These are phyloP conservation scores for Myotis brandtii DNA, from an alignment of 2,113 vertebrate genomes.

Conservation along the genomic window DNA sequence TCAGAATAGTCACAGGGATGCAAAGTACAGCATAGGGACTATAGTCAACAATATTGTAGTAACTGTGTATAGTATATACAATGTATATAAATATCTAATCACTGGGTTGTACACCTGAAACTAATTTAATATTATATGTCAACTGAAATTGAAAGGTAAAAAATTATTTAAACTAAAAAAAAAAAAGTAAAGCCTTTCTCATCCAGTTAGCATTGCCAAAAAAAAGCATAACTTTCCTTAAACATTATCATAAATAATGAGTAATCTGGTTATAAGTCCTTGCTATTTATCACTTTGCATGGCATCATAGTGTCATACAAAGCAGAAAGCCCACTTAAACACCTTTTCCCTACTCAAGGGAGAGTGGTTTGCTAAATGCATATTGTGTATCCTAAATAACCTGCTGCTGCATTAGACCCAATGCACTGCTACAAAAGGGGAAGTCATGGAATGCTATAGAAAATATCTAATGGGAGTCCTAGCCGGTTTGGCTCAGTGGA, in stretches of 20 bases:
- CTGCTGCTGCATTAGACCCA: neutral
- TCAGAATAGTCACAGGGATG: neutral
- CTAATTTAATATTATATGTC: neutral
- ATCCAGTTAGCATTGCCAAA: neutral
- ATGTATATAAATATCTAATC: neutral
- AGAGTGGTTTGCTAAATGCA: constrained; percentile 11
- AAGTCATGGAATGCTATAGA: neutral
- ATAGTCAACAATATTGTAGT: neutral
- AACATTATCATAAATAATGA: neutral
- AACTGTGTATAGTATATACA: neutral
- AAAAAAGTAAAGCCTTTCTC: constrained; percentile 19
- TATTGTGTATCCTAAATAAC: constrained; percentile 8
- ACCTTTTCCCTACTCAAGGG: neutral
- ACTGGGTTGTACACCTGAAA: neutral
- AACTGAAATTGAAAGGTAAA: neutral
- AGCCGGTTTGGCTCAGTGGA: no score
- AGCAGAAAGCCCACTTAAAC: constrained; percentile 32
- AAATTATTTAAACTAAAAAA: neutral
- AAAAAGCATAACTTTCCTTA: constrained; percentile 19
- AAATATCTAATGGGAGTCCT: neutral
- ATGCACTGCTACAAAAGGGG: neutral
- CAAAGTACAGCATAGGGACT: neutral
- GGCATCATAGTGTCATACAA: neutral
- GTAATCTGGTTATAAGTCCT: no score
- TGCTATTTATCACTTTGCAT: no score